A percentile compares a stretch with the other conserved stretches of the same genome.
These are phyloP conservation scores for Tichodroma muraria DNA, from an alignment of 2,113 vertebrate species.

Conservation along the genomic window DNA sequence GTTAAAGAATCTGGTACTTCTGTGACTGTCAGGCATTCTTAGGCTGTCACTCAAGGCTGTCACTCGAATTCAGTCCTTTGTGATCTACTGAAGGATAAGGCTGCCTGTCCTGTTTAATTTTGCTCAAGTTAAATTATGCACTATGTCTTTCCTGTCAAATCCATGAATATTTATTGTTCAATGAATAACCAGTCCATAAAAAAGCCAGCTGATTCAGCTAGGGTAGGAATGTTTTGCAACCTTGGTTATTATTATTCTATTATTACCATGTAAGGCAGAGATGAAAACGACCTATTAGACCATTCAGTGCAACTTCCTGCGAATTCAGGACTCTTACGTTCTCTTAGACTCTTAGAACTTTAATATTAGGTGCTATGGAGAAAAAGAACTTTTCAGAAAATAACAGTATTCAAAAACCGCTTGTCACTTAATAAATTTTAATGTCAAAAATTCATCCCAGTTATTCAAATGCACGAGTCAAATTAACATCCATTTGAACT, in stretches of 20 bases:
- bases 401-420: not conserved
- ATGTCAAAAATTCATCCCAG: conserved; percentile 2
- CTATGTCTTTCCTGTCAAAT: not conserved
- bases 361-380: not conserved
- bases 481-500: conserved; percentile 31
- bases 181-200: conserved; percentile 6
- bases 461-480: conserved; percentile 11
- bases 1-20: not conserved
- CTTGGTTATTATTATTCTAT: not conserved
- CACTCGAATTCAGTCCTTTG: not conserved
- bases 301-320: not conserved
- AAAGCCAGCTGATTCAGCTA: not conserved
- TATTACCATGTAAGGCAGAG: not conserved
- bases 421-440: conserved; percentile 20
- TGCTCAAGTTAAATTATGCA: conserved; percentile 11
- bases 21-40: not conserved
- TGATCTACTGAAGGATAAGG: not conserved
- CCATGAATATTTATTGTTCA: conserved; percentile 13
- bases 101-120: not conserved
- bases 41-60: not conserved
- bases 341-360: not conserved
- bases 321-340: not conserved
- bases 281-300: conserved; percentile 14
- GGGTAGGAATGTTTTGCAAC: not conserved
- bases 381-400: conserved; percentile 25